These are phyloP conservation scores for Dendrophyllia cribrosa DNA, from an alignment of 64 coral and sea anemone genomes.

Conservation along the genomic window DNA sequence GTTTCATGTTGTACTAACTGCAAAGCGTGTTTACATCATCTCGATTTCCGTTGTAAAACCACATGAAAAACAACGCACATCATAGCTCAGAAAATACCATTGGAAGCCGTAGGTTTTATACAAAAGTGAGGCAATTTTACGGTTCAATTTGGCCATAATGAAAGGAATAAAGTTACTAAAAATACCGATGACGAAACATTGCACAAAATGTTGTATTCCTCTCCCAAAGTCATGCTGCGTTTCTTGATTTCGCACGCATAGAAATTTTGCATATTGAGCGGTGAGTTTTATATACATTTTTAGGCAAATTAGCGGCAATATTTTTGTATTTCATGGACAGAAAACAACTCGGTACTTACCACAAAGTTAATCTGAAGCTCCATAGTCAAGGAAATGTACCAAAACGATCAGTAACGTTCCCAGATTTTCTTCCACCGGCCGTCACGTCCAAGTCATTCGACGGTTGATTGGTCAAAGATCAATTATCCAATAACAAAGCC, in stretches of 20 bases:
- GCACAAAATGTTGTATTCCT: not conserved
- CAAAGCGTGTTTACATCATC: not conserved
- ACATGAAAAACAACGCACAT: not conserved
- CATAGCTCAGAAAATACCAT: not conserved
- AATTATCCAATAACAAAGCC: constrained; percentile 44
- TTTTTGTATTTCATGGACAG: not conserved
- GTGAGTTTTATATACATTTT: not conserved
- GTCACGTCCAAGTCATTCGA: not conserved
- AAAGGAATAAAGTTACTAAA: not conserved
- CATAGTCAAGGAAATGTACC: not conserved
- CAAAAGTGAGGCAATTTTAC: not conserved
- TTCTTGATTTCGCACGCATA: not conserved
- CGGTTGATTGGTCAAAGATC: constrained; percentile 27
- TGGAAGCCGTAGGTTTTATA: not conserved
- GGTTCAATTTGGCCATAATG: not conserved
- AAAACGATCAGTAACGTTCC: not conserved
- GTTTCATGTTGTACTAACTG: not conserved
- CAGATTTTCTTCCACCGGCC: not conserved
- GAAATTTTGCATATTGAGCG: not conserved
- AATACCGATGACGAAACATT: not conserved
- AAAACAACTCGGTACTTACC: constrained; percentile 17
- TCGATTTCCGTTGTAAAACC: not conserved
- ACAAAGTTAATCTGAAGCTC: not conserved
- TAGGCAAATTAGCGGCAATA: not conserved
- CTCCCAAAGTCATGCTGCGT: not conserved